Evolutionary conservation across 2,113 vertebrate genomes (phyloP).

Genomic region (Columbina picui): DNA sequence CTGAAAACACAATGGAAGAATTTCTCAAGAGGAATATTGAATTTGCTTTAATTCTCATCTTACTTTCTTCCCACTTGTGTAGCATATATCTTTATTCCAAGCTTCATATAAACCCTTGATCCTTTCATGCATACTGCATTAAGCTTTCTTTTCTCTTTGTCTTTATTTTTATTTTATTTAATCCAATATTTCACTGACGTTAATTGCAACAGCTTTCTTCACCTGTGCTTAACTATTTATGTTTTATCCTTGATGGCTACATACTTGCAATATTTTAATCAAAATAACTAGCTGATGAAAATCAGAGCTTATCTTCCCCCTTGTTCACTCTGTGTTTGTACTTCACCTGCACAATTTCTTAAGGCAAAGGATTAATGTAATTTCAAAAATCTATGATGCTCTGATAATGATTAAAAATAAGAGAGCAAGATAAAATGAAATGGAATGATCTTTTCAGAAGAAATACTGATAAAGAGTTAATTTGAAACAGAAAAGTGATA

Average conservation of each 20-base stretch:
- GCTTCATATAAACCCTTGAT: not conserved
- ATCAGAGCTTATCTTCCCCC: not conserved
- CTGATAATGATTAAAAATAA: not conserved
- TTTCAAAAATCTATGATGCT: not conserved
- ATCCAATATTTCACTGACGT: not conserved
- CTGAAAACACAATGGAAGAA: not conserved
- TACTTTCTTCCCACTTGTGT: not conserved
- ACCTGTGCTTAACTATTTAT: not conserved
- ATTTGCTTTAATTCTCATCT: not conserved
- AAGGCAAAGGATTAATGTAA: not conserved
- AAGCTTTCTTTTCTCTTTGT: not conserved
- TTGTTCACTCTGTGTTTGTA: not conserved
- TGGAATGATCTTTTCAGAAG: not conserved
- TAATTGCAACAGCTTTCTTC: not conserved
- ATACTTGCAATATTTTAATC: not conserved
- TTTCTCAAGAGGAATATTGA: not conserved
- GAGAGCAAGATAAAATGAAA: not conserved
- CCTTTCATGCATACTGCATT: not conserved
- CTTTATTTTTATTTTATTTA: not conserved
- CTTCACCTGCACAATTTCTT: not conserved
- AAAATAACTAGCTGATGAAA: not conserved
- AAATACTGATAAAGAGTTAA: not conserved
- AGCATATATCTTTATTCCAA: not conserved
- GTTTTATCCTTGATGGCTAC: not conserved
- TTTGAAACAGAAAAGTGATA: not conserved